These are phyloP conservation scores for Oscheius sp. DNA, from an alignment of 1,140 invertebrate species.

Conservation along the genomic window DNA sequence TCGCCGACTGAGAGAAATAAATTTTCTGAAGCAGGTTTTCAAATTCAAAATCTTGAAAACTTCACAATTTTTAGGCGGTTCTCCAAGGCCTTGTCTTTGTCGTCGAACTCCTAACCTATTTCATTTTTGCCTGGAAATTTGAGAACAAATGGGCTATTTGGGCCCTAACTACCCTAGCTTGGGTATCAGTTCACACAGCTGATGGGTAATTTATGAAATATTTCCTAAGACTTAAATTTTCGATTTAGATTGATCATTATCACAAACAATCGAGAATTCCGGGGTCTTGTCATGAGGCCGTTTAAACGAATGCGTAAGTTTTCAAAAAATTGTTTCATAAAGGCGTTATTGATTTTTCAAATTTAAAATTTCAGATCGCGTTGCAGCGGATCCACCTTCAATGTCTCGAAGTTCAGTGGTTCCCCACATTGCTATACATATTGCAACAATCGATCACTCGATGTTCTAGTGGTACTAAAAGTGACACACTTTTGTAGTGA, in stretches of 20 bases:
- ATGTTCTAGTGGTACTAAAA: no score
- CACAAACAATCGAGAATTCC: slow-evolving; percentile 6
- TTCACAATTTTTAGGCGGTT: neutral
- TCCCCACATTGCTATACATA: no score
- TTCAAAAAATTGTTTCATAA: no score
- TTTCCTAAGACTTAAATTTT: neutral
- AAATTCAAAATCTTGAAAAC: neutral
- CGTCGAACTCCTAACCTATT: neutral
- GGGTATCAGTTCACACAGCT: neutral
- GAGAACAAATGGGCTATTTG: neutral
- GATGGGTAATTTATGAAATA: neutral
- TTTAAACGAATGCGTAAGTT: neutral
- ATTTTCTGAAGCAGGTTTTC: neutral
- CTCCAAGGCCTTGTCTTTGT: neutral
- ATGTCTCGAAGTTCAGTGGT: no score
- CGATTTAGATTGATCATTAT: slow-evolving; percentile 6
- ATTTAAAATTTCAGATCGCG: no score
- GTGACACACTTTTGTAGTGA: no score
- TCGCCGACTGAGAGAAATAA: neutral
- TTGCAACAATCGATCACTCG: no score
- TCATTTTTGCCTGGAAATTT: neutral
- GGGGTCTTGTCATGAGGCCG: neutral
- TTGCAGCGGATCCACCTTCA: no score
- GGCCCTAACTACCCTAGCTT: neutral
- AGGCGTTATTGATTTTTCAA: no score